Base-by-base conservation (phyloP, 1,140 invertebrate genomes). In the Ditylenchus dipsaci region DNA sequence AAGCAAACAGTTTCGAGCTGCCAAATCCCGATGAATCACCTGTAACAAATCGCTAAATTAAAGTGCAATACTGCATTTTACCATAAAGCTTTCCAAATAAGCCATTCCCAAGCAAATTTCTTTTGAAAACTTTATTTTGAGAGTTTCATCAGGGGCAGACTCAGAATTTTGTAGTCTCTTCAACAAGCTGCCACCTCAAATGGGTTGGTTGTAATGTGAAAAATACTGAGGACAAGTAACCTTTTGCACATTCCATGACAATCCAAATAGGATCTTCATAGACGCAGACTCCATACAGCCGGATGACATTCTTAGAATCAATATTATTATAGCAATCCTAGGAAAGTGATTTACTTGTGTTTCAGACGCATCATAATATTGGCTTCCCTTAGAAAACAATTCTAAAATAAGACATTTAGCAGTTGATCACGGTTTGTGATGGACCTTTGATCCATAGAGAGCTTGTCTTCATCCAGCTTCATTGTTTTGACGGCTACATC, bases 1-100 rank as follows among this genome's bases (percentile, higher is more conserved):
- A 13, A 97, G 93, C 0, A 97, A 88, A 59, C 97, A 94, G 84
- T 98, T 98, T 75, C 95, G 87, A 1, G 92, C 91, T 49, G 92
- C 92, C 77, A 94, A 86, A 85, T 94, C 91, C 81, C 92, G 87
- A 84, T 97, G 94, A 76, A 98, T 47, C 9, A 66, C 38, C 38
- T 67, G n/a, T 5, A 33, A 23, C 1, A 61, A 61, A 45, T 38
- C 21, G 21, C 3, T 11, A 5, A 5, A 57, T 26, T n/a, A n/a
- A n/a, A n/a, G n/a, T n/a, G n/a, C n/a, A n/a, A n/a, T n/a, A n/a
- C n/a, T n/a, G n/a, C n/a, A n/a, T n/a, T n/a, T n/a, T 21, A 61
- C 27, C 59, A 19, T 19, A 61, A 33, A 33, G n/a, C 59, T 42
- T n/a, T 67, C 63, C 26, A 71, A 19, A 67, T 71, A 71, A 33